Percentiles rank a stretch among this genome's conserved stretches.
phyloP scores from a whole-genome alignment of 2,113 vertebrate species.

The Odocoileus hemionus region DNA sequence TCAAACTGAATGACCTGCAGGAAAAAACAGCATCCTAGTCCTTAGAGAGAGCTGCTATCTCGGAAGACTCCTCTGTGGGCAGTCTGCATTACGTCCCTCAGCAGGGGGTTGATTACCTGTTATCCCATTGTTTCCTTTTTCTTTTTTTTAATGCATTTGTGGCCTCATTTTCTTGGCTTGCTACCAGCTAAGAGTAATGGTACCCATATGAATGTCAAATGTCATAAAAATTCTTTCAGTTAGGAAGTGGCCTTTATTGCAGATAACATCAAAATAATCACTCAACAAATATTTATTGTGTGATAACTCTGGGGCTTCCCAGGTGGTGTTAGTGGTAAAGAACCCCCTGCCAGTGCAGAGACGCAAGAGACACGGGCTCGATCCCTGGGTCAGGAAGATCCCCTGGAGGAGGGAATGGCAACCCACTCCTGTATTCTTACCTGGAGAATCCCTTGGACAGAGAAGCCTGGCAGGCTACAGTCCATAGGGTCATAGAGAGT shows the following conservation, averaged over 20 bases:
- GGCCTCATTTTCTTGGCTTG: not conserved
- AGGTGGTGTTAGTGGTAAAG: not conserved
- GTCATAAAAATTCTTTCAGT: not conserved
- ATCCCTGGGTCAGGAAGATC: not conserved
- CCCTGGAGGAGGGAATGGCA: not conserved
- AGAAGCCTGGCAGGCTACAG: not conserved
- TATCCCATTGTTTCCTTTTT: not conserved
- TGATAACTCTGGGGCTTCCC: not conserved
- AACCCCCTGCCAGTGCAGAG: not conserved
- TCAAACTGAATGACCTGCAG: not conserved
- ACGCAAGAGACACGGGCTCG: rapidly evolving
- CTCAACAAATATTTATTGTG: not conserved
- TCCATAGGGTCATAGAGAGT: not conserved
- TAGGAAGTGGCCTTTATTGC: not conserved
- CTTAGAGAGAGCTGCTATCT: not conserved
- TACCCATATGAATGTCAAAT: not conserved
- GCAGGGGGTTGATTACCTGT: not conserved
- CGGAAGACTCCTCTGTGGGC: not conserved
- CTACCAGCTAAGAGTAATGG: not conserved
- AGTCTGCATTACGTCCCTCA: not conserved
- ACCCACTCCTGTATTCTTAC: not conserved
- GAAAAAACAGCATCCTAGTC: not conserved
- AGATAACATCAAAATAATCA: not conserved
- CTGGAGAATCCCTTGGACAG: not conserved
- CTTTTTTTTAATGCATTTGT: not conserved